phyloP scores from a whole-genome alignment of 2,113 vertebrate genomes.

The Menidia beryllina region DNA sequence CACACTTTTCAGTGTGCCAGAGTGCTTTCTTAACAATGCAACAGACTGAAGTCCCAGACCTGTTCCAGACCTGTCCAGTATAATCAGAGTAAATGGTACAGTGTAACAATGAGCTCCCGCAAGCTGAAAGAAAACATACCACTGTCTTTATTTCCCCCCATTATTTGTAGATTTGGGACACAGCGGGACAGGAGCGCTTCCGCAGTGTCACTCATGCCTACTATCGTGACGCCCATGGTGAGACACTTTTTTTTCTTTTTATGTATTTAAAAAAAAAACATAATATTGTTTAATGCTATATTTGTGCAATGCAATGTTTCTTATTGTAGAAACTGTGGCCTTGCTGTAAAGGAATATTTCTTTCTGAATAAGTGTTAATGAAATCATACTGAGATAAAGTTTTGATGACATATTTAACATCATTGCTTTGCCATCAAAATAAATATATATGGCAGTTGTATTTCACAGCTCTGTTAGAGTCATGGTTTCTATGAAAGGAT shows the following conservation, averaged over 20 bases:
- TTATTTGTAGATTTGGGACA: conserved; percentile 83
- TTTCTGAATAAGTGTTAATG: not conserved
- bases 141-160: conserved; percentile 6
- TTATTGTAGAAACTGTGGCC: not conserved
- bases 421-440: conserved; percentile 5
- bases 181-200: conserved; percentile 91
- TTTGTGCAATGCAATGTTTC: not conserved
- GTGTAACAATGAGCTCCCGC: no score
- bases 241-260: no score
- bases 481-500: conserved; percentile 9
- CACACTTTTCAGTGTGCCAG: not conserved
- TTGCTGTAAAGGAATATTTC: not conserved
- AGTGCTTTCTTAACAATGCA: conserved; percentile 2
- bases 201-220: conserved; percentile 92
- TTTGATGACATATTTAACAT: conserved; percentile 12
- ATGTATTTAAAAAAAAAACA: no score
- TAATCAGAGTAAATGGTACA: no score
- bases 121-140: no score
- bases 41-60: no score
- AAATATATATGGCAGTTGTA: not conserved
- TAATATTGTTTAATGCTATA: no score
- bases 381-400: not conserved
- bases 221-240: conserved; percentile 92
- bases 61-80: no score
- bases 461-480: conserved; percentile 9